phyloP scores from a whole-genome alignment of 2,797 vertebrate genomes.

The Ibycter americanus region DNA sequence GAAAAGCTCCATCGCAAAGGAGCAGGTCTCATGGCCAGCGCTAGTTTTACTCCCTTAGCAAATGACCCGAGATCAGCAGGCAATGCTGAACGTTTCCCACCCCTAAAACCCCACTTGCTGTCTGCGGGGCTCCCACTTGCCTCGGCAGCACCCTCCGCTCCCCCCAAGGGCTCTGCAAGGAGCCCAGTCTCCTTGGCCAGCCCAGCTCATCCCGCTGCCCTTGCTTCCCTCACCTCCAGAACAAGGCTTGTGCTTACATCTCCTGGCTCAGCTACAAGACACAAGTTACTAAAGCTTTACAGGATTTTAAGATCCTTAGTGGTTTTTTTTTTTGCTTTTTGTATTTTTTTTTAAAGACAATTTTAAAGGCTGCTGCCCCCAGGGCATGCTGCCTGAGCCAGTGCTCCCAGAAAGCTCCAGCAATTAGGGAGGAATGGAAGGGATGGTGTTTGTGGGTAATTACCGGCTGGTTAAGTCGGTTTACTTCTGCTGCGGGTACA shows the following conservation, averaged over 20 bases:
- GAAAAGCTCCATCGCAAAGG: not conserved
- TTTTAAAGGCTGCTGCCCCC: not conserved
- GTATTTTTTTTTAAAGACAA: not conserved
- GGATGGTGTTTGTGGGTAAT: not conserved
- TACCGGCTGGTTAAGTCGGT: not conserved
- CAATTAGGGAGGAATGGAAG: not conserved
- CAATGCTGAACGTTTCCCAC: rapidly evolving
- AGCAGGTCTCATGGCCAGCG: not conserved
- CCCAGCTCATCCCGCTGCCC: not conserved
- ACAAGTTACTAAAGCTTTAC: not conserved
- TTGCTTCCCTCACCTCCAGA: not conserved
- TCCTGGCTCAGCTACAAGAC: not conserved
- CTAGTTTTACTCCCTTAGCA: not conserved
- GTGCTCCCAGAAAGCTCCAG: not conserved
- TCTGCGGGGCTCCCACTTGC: rapidly evolving
- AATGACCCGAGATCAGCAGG: not conserved
- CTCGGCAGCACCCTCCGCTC: not conserved
- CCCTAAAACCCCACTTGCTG: not conserved
- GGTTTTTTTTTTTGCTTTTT: too few relatives aligned
- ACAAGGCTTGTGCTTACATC: not conserved
- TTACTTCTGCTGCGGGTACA: not conserved
- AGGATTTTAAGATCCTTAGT: not conserved
- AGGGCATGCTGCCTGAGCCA: not conserved
- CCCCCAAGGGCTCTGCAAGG: not conserved
- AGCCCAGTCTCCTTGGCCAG: not conserved